Base-by-base conservation (phyloP, 2,888 invertebrate genomes). In the Myopa tessellatipennis region DNA sequence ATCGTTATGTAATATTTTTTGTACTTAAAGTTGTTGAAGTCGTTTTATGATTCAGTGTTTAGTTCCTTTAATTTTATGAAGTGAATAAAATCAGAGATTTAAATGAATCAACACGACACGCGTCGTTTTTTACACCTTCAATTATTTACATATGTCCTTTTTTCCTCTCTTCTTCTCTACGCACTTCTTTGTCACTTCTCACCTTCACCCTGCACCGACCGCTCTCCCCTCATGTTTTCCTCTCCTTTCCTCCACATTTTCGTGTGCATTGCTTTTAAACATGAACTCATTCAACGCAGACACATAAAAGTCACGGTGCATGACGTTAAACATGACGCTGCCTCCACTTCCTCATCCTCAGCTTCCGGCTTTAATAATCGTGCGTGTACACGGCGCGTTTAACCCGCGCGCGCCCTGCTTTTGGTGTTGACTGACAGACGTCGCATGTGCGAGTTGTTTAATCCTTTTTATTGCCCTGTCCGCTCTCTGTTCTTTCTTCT, bases 351-450 rank as follows among this genome's bases (percentile, higher is more conserved):
- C 65, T 61, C 38, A 36, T 65, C 36, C 65, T 4, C 55, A 65
- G 38, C 65, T 65, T 69, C 52, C 52, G 69, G 69, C 52, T 52
- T 34, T 52, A 52, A 69, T 52, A 38, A n/a, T 55, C 55, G 65
- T 8, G 65, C 26, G 52, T 65, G 8, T 52, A 26, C 45, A 8
- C 69, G 52, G 0, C 69, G 69, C 10, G 12, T 55, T 16, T 16
- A 10, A 16, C 16, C 55, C 55, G 10, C 16, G 10, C 10, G 55
- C 55, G 55, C 16, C 55, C 16, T 55, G 12, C 58, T 12, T 58
- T 58, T 38, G 2, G 61, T n/a, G 65, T 36, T 65, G 65, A 65
- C 65, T 65, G 65, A 65, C 36, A 16, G 65, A 36, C 38, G 65
- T 0, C 38, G 38, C 16, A 38, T 8, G 63, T 63, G n/a, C 12